A percentile compares a stretch with the other conserved stretches of the same genome.
These are phyloP conservation scores for Caenorhabditis afra DNA, from an alignment of 2,888 invertebrate species.

Conservation along the genomic window DNA sequence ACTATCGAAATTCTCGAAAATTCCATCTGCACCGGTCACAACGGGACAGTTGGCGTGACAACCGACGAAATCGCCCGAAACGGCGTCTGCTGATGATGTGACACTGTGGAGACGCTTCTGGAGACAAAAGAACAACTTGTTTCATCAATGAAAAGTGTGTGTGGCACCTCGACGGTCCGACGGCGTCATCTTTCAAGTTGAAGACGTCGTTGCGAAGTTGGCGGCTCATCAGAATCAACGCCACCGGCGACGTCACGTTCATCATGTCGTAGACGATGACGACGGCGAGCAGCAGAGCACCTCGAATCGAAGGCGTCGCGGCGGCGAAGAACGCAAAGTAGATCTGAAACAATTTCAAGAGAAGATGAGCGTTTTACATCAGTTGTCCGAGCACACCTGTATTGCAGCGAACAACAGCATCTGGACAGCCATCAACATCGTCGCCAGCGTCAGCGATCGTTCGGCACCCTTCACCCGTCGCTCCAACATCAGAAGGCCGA, in stretches of 20 bases:
- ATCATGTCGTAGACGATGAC: constrained; percentile 28
- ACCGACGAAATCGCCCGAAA: constrained; percentile 18
- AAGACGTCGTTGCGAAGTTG: constrained; percentile 35
- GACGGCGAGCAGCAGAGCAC: constrained; percentile 10
- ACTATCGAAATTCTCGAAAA: no score
- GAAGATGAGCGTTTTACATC: no score
- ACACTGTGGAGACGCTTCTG: constrained; percentile 25
- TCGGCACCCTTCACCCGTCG: constrained; percentile 31
- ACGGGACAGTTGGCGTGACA: constrained; percentile 4
- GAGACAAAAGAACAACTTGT: background rate
- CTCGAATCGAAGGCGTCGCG: constrained; percentile 25
- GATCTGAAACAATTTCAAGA: no score
- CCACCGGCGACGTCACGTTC: constrained; percentile 28
- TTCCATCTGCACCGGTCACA: no score
- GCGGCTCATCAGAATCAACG: constrained; percentile 27
- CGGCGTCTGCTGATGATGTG: constrained; percentile 5
- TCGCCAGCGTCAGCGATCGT: constrained; percentile 32
- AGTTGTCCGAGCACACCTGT: no score
- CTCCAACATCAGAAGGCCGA: constrained; percentile 28
- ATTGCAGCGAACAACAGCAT: constrained; percentile 29
- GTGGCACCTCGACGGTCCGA: constrained; percentile 1
- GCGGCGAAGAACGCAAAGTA: constrained; percentile 35
- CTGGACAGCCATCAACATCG: constrained; percentile 33
- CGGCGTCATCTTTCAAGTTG: background rate
- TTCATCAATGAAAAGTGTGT: background rate